Conservation (phyloP, 2,113 vertebrate genomes). For the Furnarius figulus region DNA sequence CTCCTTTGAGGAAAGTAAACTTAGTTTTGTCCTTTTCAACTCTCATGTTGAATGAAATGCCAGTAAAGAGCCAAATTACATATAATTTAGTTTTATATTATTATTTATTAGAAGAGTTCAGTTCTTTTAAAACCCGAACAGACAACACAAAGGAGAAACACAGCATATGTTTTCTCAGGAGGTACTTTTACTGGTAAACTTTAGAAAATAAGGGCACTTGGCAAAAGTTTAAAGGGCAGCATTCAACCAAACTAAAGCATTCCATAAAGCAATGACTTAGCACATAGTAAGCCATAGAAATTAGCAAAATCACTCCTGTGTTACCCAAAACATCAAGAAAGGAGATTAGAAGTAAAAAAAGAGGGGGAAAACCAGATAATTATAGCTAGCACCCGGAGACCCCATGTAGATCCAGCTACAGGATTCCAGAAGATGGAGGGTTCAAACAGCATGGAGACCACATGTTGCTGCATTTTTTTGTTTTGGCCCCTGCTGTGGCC, state of each 20-base stretch:
- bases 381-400: background rate
- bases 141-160: background rate
- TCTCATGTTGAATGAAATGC: background rate
- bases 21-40: background rate
- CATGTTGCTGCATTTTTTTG: background rate
- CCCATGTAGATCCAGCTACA: background rate
- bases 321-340: background rate
- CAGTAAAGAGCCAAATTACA: background rate
- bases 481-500: background rate
- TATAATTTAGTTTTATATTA: background rate
- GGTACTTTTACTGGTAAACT: background rate
- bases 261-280: background rate
- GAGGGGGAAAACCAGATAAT: background rate
- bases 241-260: background rate
- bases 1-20: background rate
- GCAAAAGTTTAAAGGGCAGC: background rate
- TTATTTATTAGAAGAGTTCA: background rate
- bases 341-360: background rate
- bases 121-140: background rate
- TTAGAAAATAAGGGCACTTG: background rate
- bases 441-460: background rate
- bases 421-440: background rate
- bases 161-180: background rate
- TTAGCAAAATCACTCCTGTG: background rate
- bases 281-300: background rate